Evolutionary conservation across 2,113 vertebrate species (phyloP).

Genomic region (Passer montanus): DNA sequence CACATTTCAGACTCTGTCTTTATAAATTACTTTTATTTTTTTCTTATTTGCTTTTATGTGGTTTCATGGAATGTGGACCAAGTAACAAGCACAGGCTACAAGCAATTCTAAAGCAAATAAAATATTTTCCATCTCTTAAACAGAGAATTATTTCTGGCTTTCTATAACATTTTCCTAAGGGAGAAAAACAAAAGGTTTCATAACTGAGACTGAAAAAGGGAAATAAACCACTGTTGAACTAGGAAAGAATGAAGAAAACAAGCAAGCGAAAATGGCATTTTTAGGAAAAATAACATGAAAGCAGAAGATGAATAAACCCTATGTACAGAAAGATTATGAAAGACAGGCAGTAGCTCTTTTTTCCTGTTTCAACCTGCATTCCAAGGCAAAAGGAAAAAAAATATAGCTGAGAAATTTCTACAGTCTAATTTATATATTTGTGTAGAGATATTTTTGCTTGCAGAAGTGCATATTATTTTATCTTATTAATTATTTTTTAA

Average conservation of each 20-base stretch:
- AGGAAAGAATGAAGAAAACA: background rate
- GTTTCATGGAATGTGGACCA: background rate
- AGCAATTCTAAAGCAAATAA: constrained; percentile 24
- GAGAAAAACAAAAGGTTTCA: constrained; percentile 47
- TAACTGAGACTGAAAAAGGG: background rate
- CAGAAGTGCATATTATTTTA: background rate
- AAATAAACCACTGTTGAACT: constrained; percentile 39
- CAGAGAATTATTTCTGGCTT: constrained; percentile 17
- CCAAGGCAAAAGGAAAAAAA: background rate
- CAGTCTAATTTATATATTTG: background rate
- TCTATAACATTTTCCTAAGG: background rate
- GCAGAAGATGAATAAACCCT: background rate
- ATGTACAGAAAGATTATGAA: background rate
- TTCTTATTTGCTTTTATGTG: background rate
- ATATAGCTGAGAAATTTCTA: background rate
- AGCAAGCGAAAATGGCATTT: background rate
- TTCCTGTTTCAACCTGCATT: background rate
- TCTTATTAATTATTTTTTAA: background rate
- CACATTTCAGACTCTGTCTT: background rate
- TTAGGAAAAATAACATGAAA: constrained; percentile 20
- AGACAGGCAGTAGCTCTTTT: background rate
- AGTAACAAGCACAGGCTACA: background rate
- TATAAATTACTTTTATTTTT: background rate
- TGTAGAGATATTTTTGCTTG: background rate
- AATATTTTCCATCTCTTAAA: constrained; percentile 29